A percentile compares a stretch with the other conserved stretches of the same genome.
phyloP scores from a whole-genome alignment of 2,888 invertebrate species.

The Clusia tigrina region DNA sequence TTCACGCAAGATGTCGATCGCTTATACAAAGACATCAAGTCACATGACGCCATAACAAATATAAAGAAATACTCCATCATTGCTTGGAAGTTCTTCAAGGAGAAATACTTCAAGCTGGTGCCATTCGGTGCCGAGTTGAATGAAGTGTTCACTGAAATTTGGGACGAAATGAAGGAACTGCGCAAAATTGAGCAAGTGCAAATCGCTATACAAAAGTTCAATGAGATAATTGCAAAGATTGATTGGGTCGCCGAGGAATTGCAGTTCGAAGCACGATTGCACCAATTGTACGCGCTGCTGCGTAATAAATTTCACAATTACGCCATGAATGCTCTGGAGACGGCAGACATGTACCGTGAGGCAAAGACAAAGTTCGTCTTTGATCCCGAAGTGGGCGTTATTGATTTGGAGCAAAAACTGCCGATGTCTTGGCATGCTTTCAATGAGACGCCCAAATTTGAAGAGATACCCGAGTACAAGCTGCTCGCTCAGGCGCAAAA shows the following conservation, averaged over 20 bases:
- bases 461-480: conserved; percentile 81
- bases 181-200: conserved; percentile 70
- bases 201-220: conserved; percentile 67
- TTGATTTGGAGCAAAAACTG: conserved; percentile 83
- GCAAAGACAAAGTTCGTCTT: conserved; percentile 89
- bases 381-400: conserved; percentile 79
- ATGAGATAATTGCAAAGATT: conserved; percentile 71
- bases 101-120: conserved; percentile 73
- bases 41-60: conserved; percentile 80
- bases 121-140: conserved; percentile 75
- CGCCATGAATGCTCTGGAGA: conserved; percentile 80
- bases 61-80: conserved; percentile 78
- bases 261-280: conserved; percentile 74
- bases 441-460: conserved; percentile 83
- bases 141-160: conserved; percentile 71
- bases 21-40: conserved; percentile 79
- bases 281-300: conserved; percentile 71
- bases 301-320: conserved; percentile 77
- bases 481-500: conserved; percentile 72
- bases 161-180: conserved; percentile 70
- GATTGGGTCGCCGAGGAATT: conserved; percentile 81
- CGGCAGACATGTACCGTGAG: conserved; percentile 80
- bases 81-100: conserved; percentile 72
- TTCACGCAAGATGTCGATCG: conserved; percentile 83
- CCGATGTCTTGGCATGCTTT: conserved; percentile 93